A percentile compares a stretch with the other conserved stretches of the same genome.
These are phyloP conservation scores for Deilephila elpenor DNA, from an alignment of 2,888 invertebrate genomes.

Conservation along the genomic window DNA sequence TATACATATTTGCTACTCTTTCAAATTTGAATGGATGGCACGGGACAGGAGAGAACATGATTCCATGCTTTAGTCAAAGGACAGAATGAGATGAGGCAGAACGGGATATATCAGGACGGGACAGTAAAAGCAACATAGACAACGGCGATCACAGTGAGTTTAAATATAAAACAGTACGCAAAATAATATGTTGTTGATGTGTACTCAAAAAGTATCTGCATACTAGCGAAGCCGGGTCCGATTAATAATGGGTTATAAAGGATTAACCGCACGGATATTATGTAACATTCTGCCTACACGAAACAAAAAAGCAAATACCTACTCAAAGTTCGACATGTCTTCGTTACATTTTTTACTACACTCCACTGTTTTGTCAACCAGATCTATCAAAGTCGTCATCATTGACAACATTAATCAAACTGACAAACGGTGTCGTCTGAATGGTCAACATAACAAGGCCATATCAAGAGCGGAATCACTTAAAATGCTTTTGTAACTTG, in stretches of 20 bases:
- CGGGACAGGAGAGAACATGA: too few relatives aligned
- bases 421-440: constrained; percentile 44
- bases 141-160: too few relatives aligned
- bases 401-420: constrained; percentile 44
- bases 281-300: background rate
- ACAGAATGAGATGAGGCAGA: too few relatives aligned
- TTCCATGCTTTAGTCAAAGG: too few relatives aligned
- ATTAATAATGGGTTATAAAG: background rate
- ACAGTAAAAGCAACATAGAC: too few relatives aligned
- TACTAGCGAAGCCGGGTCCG: too few relatives aligned
- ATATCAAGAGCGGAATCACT: constrained; percentile 53
- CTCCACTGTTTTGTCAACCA: constrained; percentile 31
- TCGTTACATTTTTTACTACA: constrained; percentile 9
- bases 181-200: too few relatives aligned
- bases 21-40: too few relatives aligned
- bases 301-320: constrained; percentile 7
- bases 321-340: constrained; percentile 8
- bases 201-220: too few relatives aligned
- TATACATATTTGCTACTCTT: too few relatives aligned
- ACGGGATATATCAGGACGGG: too few relatives aligned
- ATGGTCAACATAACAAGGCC: constrained; percentile 61
- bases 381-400: constrained; percentile 32
- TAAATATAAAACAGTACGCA: too few relatives aligned
- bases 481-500: constrained; percentile 66
- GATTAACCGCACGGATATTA: background rate